Conservation (phyloP, 37 sponge, comb jelly and placozoan genomes). For the Spongia lamella region DNA sequence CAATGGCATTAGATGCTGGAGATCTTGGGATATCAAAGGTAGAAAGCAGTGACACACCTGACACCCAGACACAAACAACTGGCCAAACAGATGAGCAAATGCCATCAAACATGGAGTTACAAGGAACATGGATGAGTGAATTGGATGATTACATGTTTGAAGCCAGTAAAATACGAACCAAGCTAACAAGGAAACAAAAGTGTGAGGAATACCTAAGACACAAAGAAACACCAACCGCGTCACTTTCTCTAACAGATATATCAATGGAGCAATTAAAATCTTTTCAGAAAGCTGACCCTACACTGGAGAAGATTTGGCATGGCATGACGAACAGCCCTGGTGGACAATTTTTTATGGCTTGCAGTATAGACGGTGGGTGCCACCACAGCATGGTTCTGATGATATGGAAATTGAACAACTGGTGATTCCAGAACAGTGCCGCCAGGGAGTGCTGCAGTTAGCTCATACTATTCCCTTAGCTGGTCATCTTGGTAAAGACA, state of each 20-base stretch:
- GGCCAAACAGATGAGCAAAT: no score
- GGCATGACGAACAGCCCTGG: neutral
- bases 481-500: conserved; percentile 56
- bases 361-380: conserved; percentile 13
- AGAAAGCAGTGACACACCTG: no score
- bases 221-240: no score
- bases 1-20: no score
- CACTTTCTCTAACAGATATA: conserved; percentile 21
- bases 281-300: conserved; percentile 1
- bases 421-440: conserved; percentile 39
- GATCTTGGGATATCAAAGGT: no score
- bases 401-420: conserved; percentile 30
- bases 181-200: neutral
- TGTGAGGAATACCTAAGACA: no score
- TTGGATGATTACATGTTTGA: conserved; percentile 21
- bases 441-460: conserved; percentile 28
- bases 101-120: no score
- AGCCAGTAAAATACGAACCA: neutral
- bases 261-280: conserved; percentile 2
- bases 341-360: conserved; percentile 1
- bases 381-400: conserved; percentile 2
- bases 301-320: neutral
- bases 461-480: conserved; percentile 44
- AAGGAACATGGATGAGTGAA: neutral
- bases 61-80: no score